Base-by-base conservation (phyloP, 2,113 vertebrate genomes). In the Catharus fuscescens region DNA sequence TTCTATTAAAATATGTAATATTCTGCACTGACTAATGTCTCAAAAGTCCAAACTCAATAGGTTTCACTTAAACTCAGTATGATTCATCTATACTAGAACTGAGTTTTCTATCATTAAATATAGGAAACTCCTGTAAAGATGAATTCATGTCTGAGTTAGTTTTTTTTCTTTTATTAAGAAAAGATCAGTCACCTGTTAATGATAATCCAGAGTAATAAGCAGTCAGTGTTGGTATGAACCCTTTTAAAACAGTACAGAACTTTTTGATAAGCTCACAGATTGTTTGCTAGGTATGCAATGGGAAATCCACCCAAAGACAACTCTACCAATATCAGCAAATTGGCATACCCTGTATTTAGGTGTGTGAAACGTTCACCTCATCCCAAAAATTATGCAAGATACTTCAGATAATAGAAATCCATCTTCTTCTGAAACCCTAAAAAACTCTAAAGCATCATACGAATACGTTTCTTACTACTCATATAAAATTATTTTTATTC, bases 41-140 rank as follows among this genome's bases (percentile, higher is more conserved):
- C 82, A 52, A 67, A 96, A 96, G 78, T 84, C 88, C 74, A 66
- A 73, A 81, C 65, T 70, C 79, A 91, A 60, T 2, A 65, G 94
- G 87, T 89, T 96, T 96, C 90, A 94, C 72, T 92, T 95, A 94
- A 97, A 91, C 61, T 82, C 45, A n/a, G 69, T 85, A 91, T 96
- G 95, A 96, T 92, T 97, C 94, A 96, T 95, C 94, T 93, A 81
- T 57, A 92, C 72, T 52, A 97, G 81, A 97, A 95, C 8, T 61
- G 76, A 89, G 56, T 85, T 96, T 96, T 96, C 93, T 79, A 21
- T 84, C 88, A 91, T 76, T 88, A 97, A 96, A 88, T 64, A 88
- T 3, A 67, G 96, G 96, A 93, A 98, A 97, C 95, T 95, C 94
- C 95, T 97, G 71, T 67, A 87, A 97, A 96, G 92, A 94, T 88